phyloP scores from a whole-genome alignment of 2,113 vertebrate species.

The Antechinus stuartii region DNA sequence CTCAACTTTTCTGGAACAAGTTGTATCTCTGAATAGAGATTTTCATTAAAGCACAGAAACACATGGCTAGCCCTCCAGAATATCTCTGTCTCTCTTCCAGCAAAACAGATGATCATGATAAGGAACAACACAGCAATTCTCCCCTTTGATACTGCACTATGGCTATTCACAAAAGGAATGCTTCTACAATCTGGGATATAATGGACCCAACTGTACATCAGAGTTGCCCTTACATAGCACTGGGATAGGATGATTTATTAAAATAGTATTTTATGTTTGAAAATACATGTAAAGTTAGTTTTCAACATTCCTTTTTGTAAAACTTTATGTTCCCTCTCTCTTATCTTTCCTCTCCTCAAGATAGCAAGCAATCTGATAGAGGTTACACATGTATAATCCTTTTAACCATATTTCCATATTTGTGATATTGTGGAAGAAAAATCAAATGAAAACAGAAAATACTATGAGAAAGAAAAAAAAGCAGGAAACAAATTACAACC shows the following conservation, averaged over 20 bases:
- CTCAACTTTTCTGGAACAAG: neutral
- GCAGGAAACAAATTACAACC: too few relatives aligned
- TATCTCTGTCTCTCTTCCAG: conserved; percentile 13
- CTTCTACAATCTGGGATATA: neutral
- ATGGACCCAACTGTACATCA: neutral
- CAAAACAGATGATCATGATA: conserved; percentile 16
- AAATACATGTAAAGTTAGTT: too few relatives aligned
- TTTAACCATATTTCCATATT: too few relatives aligned
- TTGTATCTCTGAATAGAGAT: neutral
- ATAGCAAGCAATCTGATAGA: too few relatives aligned
- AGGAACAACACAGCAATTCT: neutral
- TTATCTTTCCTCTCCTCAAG: too few relatives aligned
- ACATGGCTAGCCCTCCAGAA: neutral
- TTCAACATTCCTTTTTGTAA: too few relatives aligned
- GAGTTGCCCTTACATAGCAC: neutral
- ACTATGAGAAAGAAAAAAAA: too few relatives aligned
- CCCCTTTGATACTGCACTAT: neutral
- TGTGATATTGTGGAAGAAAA: too few relatives aligned
- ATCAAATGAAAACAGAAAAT: too few relatives aligned
- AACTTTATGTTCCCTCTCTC: too few relatives aligned
- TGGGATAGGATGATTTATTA: neutral
- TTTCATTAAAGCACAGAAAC: conserved; percentile 38
- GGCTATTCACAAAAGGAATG: neutral
- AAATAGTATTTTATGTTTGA: too few relatives aligned
- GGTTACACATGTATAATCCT: too few relatives aligned